Percentiles rank a stretch among this genome's conserved stretches.
These are phyloP conservation scores for Monopis laevigella DNA, from an alignment of 2,888 invertebrate species.

Conservation along the genomic window DNA sequence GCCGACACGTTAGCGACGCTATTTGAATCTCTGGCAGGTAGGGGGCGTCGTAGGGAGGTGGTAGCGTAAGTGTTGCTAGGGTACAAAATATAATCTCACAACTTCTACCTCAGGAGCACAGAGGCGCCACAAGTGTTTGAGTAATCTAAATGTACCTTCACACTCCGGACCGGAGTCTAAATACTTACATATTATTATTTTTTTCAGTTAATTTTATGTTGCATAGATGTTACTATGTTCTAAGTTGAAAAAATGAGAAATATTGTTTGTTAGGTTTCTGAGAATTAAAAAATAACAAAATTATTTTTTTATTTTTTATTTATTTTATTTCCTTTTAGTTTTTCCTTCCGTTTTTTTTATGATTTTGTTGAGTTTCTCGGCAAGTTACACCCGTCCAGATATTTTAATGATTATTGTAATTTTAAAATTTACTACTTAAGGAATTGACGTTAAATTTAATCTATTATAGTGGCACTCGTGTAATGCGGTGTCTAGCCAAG, in stretches of 20 bases:
- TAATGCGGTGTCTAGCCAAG: no score
- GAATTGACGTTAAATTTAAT: constrained; percentile 43
- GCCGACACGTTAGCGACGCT: no score
- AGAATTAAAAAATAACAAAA: constrained; percentile 68
- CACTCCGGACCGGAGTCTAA: constrained; percentile 62
- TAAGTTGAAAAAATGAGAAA: constrained; percentile 61
- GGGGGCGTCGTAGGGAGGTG: constrained; percentile 28
- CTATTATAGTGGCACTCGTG: constrained; percentile 49
- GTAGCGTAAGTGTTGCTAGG: constrained; percentile 12
- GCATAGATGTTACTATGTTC: constrained; percentile 70
- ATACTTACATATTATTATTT: constrained; percentile 53
- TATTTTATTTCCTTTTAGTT: constrained; percentile 37
- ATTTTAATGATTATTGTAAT: constrained; percentile 57
- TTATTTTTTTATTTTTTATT: constrained; percentile 44
- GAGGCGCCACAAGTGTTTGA: constrained; percentile 8
- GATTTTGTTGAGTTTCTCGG: constrained; percentile 31
- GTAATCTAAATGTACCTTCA: constrained; percentile 64
- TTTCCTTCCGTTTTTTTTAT: constrained; percentile 28
- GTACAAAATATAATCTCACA: constrained; percentile 54
- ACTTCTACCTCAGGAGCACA: constrained; percentile 43
- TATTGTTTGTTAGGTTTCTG: constrained; percentile 70
- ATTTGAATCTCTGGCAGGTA: constrained; percentile 64
- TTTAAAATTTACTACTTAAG: constrained; percentile 59
- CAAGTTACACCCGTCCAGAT: constrained; percentile 68
- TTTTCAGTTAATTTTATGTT: constrained; percentile 66